phyloP scores from a whole-genome alignment of 2,797 vertebrate genomes.

The Amazonetta brasiliensis region DNA sequence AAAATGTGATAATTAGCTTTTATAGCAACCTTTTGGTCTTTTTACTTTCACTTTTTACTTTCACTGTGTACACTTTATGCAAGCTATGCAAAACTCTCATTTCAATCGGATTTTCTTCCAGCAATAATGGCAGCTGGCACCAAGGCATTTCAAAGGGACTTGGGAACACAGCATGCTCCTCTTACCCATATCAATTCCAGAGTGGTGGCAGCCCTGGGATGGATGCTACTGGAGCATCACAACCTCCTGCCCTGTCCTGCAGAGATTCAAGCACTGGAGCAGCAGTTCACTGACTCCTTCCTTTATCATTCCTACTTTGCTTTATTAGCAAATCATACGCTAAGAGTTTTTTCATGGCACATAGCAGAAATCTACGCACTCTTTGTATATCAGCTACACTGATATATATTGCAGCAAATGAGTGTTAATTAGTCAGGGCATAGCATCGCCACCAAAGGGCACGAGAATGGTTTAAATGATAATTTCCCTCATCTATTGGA shows the following conservation, averaged over 20 bases:
- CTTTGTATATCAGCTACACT: neutral
- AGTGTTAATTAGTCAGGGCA: neutral
- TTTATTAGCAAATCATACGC: rapidly evolving
- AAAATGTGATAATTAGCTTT: neutral
- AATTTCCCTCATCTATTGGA: neutral
- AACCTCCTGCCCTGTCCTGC: neutral
- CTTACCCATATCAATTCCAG: neutral
- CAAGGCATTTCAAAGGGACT: neutral
- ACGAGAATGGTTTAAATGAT: neutral
- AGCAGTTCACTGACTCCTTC: neutral
- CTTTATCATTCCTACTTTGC: neutral
- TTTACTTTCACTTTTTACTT: neutral
- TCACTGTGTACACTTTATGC: neutral
- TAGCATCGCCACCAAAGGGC: neutral
- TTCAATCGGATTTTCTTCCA: neutral
- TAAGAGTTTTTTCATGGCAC: neutral
- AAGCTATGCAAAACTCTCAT: neutral
- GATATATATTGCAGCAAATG: neutral
- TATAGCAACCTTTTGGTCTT: neutral
- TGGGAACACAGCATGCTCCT: neutral
- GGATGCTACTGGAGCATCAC: neutral
- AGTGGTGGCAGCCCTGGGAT: neutral
- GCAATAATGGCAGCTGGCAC: neutral
- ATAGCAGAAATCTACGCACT: neutral
- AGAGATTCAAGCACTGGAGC: neutral